phyloP scores from a whole-genome alignment of 2,888 invertebrate genomes.

The Dendrolimus houi region DNA sequence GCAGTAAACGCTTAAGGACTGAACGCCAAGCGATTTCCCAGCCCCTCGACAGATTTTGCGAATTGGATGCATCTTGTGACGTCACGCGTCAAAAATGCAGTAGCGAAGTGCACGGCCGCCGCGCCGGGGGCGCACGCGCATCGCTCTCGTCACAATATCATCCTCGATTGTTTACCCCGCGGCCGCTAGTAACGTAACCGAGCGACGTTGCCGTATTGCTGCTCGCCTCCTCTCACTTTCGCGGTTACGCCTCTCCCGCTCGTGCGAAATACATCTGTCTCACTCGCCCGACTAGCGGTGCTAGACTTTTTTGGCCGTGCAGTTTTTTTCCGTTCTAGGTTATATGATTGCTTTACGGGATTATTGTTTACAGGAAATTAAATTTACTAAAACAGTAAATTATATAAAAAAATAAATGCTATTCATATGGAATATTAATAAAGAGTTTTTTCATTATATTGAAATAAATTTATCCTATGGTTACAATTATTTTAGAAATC shows the following conservation, averaged over 20 bases:
- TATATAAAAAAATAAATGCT: neutral
- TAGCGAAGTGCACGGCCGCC: constrained; percentile 57
- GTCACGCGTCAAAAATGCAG: constrained; percentile 62
- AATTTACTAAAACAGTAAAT: constrained; percentile 16
- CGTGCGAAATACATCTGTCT: constrained; percentile 31
- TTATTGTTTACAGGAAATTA: constrained; percentile 47
- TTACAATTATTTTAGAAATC: no score
- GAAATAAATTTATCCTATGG: no score
- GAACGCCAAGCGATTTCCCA: constrained; percentile 10
- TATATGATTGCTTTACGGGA: constrained; percentile 55
- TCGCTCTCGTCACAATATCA: constrained; percentile 45
- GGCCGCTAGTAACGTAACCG: constrained; percentile 55
- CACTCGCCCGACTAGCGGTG: constrained; percentile 64
- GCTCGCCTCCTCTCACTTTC: constrained; percentile 73
- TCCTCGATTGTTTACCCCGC: constrained; percentile 70
- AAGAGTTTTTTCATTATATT: no score
- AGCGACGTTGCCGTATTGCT: constrained; percentile 61
- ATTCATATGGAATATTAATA: no score
- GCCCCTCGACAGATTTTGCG: constrained; percentile 3
- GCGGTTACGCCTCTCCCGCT: constrained; percentile 44
- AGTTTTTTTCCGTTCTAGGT: constrained; percentile 63
- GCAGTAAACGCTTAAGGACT: constrained; percentile 3
- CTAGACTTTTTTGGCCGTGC: constrained; percentile 70
- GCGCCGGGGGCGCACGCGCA: constrained; percentile 62
- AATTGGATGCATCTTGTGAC: constrained; percentile 32